phyloP scores from a whole-genome alignment of 2,797 vertebrate genomes.

The Brachyalestes nurse region DNA sequence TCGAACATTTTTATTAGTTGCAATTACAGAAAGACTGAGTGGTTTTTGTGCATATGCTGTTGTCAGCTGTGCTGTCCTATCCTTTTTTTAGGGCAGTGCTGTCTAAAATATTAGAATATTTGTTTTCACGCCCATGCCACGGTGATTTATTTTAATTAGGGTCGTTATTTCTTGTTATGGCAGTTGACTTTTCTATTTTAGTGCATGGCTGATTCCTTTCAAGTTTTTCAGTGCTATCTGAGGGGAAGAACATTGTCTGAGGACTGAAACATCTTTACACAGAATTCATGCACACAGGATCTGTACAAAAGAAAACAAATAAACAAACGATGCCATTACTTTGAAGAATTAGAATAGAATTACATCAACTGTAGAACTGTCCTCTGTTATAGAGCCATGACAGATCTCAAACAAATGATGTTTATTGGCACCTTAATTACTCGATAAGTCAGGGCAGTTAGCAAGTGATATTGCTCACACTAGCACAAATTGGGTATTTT shows the following conservation, averaged over 20 bases:
- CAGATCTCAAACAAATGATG: constrained; percentile 20
- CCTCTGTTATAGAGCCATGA: background rate
- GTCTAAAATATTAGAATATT: constrained; percentile 14
- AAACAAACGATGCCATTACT: constrained; percentile 2
- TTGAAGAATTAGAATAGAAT: background rate
- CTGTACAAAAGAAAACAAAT: background rate
- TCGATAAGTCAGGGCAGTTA: constrained; percentile 1
- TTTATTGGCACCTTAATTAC: constrained; percentile 23
- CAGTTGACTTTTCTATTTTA: constrained; percentile 26
- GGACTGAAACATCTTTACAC: background rate
- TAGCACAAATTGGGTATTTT: constrained; percentile 23
- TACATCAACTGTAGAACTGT: background rate
- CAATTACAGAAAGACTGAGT: constrained; percentile 1
- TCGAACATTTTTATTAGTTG: background rate
- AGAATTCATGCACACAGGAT: background rate
- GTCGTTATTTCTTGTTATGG: constrained; percentile 14
- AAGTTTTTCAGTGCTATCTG: constrained; percentile 19
- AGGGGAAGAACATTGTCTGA: background rate
- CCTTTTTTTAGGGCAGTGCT: background rate
- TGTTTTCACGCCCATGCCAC: constrained; percentile 8
- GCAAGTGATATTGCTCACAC: constrained; percentile 15
- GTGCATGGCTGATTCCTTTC: constrained; percentile 13
- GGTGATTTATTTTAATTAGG: constrained; percentile 38
- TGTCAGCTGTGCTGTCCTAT: background rate
- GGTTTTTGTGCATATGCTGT: constrained; percentile 7